Percentiles rank a stretch among this genome's conserved stretches.
These are phyloP conservation scores for Aleiodes testaceus DNA, from an alignment of 2,888 invertebrate species.

Conservation along the genomic window DNA sequence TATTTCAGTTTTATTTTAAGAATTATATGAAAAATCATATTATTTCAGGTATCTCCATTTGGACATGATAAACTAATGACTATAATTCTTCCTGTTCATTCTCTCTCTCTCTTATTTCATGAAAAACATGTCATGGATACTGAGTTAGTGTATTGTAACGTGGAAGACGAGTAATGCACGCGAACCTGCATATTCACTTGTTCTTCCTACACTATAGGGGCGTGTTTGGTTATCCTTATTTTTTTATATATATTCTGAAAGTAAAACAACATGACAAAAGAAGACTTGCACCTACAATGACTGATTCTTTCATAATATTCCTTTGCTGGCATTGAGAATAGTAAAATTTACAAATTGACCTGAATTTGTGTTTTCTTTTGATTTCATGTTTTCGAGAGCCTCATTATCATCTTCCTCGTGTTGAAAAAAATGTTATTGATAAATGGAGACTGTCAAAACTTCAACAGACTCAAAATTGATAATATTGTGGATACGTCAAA, in stretches of 20 bases:
- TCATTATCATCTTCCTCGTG: background rate
- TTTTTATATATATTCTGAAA: background rate
- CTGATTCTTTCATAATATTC: conserved; percentile 43
- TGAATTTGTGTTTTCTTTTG: background rate
- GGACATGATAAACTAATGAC: background rate
- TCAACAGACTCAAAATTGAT: background rate
- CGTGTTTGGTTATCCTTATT: conserved; percentile 34
- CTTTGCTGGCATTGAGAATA: conserved; percentile 9
- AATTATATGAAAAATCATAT: too few species aligned
- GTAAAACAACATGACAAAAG: conserved; percentile 40
- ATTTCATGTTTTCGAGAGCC: background rate
- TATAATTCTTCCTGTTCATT: background rate
- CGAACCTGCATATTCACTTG: conserved; percentile 36
- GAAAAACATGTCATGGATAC: conserved; percentile 21
- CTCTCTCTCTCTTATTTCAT: background rate
- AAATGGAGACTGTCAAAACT: background rate
- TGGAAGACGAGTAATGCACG: conserved; percentile 36
- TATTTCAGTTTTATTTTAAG: too few species aligned
- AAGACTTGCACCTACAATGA: conserved; percentile 35
- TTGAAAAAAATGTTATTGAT: background rate
- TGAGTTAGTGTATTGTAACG: conserved; percentile 35
- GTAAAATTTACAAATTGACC: conserved; percentile 14
- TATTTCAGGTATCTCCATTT: background rate
- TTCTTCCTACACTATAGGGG: conserved; percentile 44
- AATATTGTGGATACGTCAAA: background rate